phyloP scores from a whole-genome alignment of 2,888 invertebrate species.

The Ophion slaviceki region DNA sequence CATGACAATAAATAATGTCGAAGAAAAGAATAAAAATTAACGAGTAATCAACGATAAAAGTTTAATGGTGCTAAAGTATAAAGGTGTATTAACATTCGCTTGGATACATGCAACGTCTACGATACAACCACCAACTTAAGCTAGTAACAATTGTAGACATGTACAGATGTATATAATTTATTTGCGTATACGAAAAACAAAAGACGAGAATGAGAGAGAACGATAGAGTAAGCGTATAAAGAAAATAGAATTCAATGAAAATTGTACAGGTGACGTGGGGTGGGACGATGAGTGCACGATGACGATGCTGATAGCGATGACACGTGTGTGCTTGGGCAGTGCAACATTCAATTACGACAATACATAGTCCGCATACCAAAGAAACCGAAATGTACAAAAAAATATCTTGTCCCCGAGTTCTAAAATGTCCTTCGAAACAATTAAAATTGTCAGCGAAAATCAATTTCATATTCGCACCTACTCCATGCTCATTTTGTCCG shows the following conservation, averaged over 20 bases:
- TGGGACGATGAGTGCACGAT: constrained; percentile 57
- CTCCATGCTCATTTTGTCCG: too few relatives aligned
- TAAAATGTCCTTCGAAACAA: neutral
- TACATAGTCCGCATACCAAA: constrained; percentile 10
- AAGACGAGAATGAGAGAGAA: neutral
- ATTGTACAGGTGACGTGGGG: constrained; percentile 64
- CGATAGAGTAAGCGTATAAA: constrained; percentile 51
- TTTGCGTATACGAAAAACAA: constrained; percentile 48
- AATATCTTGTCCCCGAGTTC: neutral
- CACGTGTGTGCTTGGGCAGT: constrained; percentile 38
- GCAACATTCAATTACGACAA: neutral
- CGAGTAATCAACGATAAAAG: constrained; percentile 56
- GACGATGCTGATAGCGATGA: constrained; percentile 47
- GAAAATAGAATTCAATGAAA: constrained; percentile 56
- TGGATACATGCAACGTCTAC: constrained; percentile 79
- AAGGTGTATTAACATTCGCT: constrained; percentile 79
- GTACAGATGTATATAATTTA: constrained; percentile 36
- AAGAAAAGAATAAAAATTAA: constrained; percentile 30
- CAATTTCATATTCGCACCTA: too few relatives aligned
- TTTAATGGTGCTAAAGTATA: constrained; percentile 80
- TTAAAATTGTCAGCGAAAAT: too few relatives aligned
- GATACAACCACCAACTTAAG: constrained; percentile 80
- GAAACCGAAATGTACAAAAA: constrained; percentile 10
- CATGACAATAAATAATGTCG: constrained; percentile 52
- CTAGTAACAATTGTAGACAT: constrained; percentile 61